phyloP scores from a whole-genome alignment of 2,113 vertebrate genomes.

The Prunella fulvescens region DNA sequence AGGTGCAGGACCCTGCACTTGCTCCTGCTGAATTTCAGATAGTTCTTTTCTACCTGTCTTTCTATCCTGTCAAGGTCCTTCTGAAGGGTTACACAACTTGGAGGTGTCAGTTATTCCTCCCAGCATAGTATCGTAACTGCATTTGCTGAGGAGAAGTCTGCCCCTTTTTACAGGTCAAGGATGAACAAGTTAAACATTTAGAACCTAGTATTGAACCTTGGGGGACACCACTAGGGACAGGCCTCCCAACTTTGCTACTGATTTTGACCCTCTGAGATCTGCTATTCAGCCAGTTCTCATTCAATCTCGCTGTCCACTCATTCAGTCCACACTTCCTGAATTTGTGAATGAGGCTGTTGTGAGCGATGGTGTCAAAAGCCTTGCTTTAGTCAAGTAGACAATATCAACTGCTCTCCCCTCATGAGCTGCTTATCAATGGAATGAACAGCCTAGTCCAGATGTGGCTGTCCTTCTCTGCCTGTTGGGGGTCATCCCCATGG shows the following conservation, averaged over 20 bases:
- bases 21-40: background rate
- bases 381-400: background rate
- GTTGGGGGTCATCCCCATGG: background rate
- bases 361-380: background rate
- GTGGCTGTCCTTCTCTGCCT: background rate
- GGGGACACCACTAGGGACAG: too few relatives aligned
- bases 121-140: background rate
- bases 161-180: background rate
- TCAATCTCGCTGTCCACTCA: background rate
- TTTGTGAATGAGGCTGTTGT: background rate
- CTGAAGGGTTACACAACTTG: background rate
- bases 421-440: background rate
- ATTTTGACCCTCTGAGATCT: background rate
- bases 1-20: background rate
- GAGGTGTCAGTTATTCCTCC: background rate
- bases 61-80: background rate
- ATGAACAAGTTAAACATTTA: background rate
- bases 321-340: background rate
- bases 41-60: background rate
- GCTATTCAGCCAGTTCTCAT: background rate
- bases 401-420: background rate
- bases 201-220: background rate
- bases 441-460: background rate
- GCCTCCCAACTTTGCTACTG: background rate
- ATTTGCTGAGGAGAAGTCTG: background rate